phyloP scores from a whole-genome alignment of 92 coral and sea anemone genomes.

The Parazoanthus darwini region DNA sequence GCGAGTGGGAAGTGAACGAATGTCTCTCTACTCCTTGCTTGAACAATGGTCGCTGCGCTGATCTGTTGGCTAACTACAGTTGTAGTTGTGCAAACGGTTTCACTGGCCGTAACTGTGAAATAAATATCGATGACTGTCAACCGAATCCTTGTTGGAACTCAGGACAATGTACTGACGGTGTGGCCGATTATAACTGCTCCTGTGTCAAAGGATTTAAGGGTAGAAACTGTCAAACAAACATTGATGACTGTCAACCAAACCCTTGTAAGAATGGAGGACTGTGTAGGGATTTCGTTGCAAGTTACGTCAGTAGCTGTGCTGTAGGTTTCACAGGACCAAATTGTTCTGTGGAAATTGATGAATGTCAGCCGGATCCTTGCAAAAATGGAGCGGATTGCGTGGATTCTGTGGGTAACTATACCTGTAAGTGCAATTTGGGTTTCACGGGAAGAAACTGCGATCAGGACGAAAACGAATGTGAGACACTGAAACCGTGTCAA shows the following conservation, averaged over 20 bases:
- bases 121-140: slow-evolving; percentile 67
- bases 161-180: slow-evolving; percentile 56
- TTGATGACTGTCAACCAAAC: slow-evolving; percentile 66
- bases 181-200: slow-evolving; percentile 62
- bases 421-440: slow-evolving; percentile 55
- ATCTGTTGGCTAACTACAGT: slow-evolving; percentile 57
- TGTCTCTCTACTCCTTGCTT: slow-evolving; percentile 62
- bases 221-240: slow-evolving; percentile 51
- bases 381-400: slow-evolving; percentile 61
- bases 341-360: slow-evolving; percentile 58
- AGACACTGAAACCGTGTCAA: slow-evolving; percentile 56
- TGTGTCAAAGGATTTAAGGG: slow-evolving; percentile 68
- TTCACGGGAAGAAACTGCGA: slow-evolving; percentile 63
- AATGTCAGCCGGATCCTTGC: slow-evolving; percentile 65
- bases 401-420: slow-evolving; percentile 54
- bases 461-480: slow-evolving; percentile 56
- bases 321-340: slow-evolving; percentile 59
- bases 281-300: slow-evolving; percentile 52
- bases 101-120: slow-evolving; percentile 63
- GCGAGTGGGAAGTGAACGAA: slow-evolving; percentile 61
- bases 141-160: slow-evolving; percentile 61
- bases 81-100: slow-evolving; percentile 64
- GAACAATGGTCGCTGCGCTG: slow-evolving; percentile 56
- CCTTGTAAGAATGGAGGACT: slow-evolving; percentile 65
- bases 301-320: slow-evolving; percentile 57